phyloP scores from a whole-genome alignment of 1,140 invertebrate genomes.

The Oryzaephilus surinamensis region DNA sequence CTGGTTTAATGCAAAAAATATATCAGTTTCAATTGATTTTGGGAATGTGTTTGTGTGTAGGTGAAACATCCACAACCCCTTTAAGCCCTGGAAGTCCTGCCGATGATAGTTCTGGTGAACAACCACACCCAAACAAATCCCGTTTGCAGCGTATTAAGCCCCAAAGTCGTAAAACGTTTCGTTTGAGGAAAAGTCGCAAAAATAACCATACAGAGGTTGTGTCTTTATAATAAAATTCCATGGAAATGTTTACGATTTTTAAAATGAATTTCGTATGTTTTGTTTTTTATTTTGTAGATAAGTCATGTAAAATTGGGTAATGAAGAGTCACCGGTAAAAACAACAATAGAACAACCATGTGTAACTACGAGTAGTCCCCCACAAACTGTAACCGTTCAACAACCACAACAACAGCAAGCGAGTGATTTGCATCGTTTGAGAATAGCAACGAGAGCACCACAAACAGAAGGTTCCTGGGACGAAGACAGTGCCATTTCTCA shows the following conservation, averaged over 20 bases:
- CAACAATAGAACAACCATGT: neutral
- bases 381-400: conserved; percentile 15
- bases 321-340: conserved; percentile 11
- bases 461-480: conserved; percentile 59
- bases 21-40: no score
- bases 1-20: no score
- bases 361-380: neutral
- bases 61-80: conserved; percentile 61
- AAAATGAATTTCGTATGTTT: neutral
- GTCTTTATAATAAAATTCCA: no score
- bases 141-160: conserved; percentile 85
- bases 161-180: conserved; percentile 88
- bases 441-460: conserved; percentile 31
- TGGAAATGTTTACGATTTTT: neutral
- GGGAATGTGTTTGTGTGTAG: conserved; percentile 27
- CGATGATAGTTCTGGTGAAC: conserved; percentile 55
- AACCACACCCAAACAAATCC: conserved; percentile 52
- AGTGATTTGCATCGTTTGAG: conserved; percentile 34
- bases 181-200: conserved; percentile 67
- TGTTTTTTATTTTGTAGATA: conserved; percentile 21
- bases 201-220: conserved; percentile 40
- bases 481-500: conserved; percentile 59
- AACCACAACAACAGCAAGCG: conserved; percentile 4
- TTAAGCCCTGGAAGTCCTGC: conserved; percentile 60
- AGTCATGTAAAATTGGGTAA: conserved; percentile 39